Percentiles rank a stretch among this genome's conserved stretches.
These are phyloP conservation scores for Hecatera dysodea DNA, from an alignment of 2,888 invertebrate species.

Conservation along the genomic window DNA sequence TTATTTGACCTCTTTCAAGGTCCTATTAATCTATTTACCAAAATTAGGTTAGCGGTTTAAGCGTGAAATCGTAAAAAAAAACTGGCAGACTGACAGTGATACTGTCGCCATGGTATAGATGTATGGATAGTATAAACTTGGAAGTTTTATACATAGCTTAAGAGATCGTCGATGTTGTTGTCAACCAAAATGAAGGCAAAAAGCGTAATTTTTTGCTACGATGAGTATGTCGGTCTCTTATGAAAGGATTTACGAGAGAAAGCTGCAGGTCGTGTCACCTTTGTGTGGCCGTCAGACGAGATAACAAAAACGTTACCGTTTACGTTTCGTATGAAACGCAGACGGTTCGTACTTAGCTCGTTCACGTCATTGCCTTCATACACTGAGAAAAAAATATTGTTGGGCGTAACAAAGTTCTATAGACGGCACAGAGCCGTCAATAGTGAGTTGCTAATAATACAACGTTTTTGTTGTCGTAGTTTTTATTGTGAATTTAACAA, in stretches of 20 bases:
- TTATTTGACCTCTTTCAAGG: no score
- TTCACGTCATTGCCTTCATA: conserved; percentile 16
- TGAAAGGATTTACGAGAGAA: conserved; percentile 50
- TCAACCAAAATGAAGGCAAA: conserved; percentile 4
- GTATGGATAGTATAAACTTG: neutral
- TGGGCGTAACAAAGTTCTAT: no score
- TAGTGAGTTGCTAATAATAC: no score
- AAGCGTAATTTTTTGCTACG: conserved; percentile 5
- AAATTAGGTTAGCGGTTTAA: no score
- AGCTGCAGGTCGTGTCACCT: conserved; percentile 35
- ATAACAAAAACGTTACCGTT: conserved; percentile 39
- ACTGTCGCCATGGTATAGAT: no score
- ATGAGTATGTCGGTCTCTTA: conserved; percentile 12
- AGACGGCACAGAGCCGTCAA: no score
- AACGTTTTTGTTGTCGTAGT: no score
- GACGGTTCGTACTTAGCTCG: conserved; percentile 17
- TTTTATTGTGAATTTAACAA: no score
- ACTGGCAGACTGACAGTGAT: no score
- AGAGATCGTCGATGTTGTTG: neutral
- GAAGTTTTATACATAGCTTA: neutral
- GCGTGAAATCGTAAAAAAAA: no score
- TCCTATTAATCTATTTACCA: no score
- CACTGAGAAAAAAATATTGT: no score
- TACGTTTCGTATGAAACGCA: conserved; percentile 31
- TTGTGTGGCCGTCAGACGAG: conserved; percentile 38